phyloP scores from a whole-genome alignment of 2,797 vertebrate species.

The Xenops minutus region DNA sequence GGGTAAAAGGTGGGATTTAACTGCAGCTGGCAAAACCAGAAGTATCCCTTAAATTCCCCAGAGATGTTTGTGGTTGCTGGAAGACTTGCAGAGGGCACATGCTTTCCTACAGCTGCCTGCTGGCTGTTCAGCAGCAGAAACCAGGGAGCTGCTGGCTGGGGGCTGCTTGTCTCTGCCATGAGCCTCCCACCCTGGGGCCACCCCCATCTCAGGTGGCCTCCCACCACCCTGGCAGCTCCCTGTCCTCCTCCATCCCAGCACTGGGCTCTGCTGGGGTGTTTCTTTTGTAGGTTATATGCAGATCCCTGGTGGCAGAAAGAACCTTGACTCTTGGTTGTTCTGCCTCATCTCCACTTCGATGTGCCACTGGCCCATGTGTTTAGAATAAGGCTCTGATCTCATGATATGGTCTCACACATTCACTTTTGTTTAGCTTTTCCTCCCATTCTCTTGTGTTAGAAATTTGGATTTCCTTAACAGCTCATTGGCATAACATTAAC shows the following conservation, averaged over 20 bases:
- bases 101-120: background rate
- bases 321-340: background rate
- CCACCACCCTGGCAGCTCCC: background rate
- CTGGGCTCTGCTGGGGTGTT: background rate
- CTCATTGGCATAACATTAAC: background rate
- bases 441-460: conserved; percentile 16
- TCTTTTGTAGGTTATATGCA: background rate
- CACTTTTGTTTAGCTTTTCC: conserved; percentile 49
- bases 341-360: background rate
- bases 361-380: background rate
- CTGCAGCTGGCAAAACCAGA: background rate
- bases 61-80: background rate
- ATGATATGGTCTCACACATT: background rate
- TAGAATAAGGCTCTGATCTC: background rate
- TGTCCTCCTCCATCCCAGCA: background rate
- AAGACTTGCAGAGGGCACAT: background rate
- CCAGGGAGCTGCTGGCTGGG: background rate
- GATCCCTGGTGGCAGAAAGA: background rate
- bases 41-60: background rate
- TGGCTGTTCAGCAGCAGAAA: background rate
- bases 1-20: background rate
- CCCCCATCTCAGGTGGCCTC: background rate
- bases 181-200: background rate
- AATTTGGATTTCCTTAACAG: conserved; percentile 43
- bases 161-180: background rate